phyloP scores from a whole-genome alignment of 2,888 invertebrate species.

The Nemapogon koenigi region DNA sequence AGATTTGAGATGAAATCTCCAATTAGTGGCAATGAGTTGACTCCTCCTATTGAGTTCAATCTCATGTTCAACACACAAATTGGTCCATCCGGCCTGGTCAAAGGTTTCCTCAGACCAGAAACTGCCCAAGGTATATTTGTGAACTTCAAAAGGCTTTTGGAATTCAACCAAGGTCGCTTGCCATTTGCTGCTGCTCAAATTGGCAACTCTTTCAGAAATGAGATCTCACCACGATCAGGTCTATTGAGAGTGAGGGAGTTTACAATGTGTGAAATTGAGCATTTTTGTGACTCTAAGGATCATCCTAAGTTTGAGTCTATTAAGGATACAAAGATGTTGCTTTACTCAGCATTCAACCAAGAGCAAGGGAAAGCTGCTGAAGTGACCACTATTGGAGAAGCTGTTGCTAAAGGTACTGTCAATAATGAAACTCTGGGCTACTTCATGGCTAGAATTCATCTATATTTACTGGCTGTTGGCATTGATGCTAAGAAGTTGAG shows the following conservation, averaged over 20 bases:
- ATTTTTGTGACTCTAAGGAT: constrained; percentile 96
- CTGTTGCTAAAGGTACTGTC: constrained; percentile 85
- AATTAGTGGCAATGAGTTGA: constrained; percentile 90
- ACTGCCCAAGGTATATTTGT: constrained; percentile 99
- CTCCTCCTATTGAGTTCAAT: constrained; percentile 97
- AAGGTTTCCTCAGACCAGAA: constrained; percentile 96
- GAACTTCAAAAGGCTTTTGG: constrained; percentile 96
- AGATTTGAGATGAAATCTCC: constrained; percentile 96
- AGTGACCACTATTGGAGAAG: constrained; percentile 81
- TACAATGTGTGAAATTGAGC: constrained; percentile 99
- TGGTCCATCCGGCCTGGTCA: constrained; percentile 93
- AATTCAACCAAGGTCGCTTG: constrained; percentile 94
- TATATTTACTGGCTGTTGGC: constrained; percentile 87
- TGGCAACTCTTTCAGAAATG: constrained; percentile 97
- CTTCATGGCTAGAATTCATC: constrained; percentile 94
- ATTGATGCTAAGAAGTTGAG: constrained; percentile 85
- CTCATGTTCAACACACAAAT: constrained; percentile 99
- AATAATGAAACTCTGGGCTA: constrained; percentile 98
- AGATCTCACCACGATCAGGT: constrained; percentile 98
- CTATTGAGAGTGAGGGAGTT: constrained; percentile 96
- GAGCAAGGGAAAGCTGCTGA: constrained; percentile 94
- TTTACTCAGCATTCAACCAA: constrained; percentile 96
- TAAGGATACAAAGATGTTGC: constrained; percentile 74
- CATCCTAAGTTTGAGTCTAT: constrained; percentile 90
- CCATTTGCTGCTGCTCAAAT: constrained; percentile 99